These are phyloP conservation scores for Hedychridium roseum DNA, from an alignment of 2,888 invertebrate species.

Conservation along the genomic window DNA sequence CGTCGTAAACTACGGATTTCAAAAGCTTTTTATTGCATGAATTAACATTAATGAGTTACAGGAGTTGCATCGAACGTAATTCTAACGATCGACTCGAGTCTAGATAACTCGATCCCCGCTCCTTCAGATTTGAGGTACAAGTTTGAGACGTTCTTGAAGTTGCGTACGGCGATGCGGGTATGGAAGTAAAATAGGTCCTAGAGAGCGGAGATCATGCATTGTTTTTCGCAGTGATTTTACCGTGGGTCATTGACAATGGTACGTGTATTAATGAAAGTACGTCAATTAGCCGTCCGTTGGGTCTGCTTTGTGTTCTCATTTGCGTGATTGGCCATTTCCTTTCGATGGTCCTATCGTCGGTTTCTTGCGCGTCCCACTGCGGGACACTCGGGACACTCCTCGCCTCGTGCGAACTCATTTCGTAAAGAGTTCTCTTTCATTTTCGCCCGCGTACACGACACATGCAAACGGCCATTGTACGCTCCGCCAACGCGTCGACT, in stretches of 20 bases:
- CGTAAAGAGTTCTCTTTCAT: conserved; percentile 27
- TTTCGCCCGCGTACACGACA: conserved; percentile 6
- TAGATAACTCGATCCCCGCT: no score
- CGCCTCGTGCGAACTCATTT: conserved; percentile 31
- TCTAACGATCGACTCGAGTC: no score
- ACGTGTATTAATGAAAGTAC: conserved; percentile 45
- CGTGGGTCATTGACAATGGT: no score
- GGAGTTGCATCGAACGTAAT: no score
- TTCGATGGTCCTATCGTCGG: conserved; percentile 20
- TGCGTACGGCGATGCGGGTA: no score
- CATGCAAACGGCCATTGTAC: no score
- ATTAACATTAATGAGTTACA: no score
- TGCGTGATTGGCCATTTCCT: conserved; percentile 45
- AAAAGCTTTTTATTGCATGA: no score
- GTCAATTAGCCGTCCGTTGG: conserved; percentile 43
- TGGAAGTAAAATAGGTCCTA: neutral
- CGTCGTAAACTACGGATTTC: no score
- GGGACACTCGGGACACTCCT: conserved; percentile 18
- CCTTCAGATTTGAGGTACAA: no score
- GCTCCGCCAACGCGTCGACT: no score
- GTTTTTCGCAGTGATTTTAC: neutral
- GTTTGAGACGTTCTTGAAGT: neutral
- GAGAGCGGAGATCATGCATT: neutral
- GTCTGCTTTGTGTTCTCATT: conserved; percentile 45
- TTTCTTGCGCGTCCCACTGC: conserved; percentile 13